phyloP scores from a whole-genome alignment of 2,888 invertebrate genomes.

The Drosophila melanocephala region DNA sequence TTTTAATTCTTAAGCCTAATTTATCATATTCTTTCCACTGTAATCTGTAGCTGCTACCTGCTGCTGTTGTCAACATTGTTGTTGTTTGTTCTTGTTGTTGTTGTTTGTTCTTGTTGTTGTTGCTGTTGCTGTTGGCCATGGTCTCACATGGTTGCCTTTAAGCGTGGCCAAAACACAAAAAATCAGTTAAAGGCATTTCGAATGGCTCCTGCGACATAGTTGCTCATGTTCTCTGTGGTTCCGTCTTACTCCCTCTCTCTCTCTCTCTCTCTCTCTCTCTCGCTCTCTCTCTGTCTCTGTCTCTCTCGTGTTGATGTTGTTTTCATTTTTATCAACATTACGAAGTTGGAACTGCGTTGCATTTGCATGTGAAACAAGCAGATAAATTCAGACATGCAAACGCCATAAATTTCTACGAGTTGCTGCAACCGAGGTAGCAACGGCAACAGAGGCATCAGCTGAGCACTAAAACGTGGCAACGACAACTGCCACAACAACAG shows the following conservation, averaged over 20 bases:
- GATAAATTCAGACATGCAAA: conserved; percentile 80
- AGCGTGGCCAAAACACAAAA: conserved; percentile 25
- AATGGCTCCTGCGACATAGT: conserved; percentile 19
- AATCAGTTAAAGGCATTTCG: conserved; percentile 72
- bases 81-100: not conserved
- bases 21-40: conserved; percentile 14
- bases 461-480: conserved; percentile 37
- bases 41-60: conserved; percentile 32
- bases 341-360: conserved; percentile 63
- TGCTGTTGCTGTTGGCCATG: conserved; percentile 22
- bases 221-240: conserved; percentile 30
- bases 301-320: conserved; percentile 56
- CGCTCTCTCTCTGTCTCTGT: not conserved
- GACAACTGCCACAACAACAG: conserved; percentile 8
- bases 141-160: conserved; percentile 73
- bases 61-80: conserved; percentile 4
- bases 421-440: conserved; percentile 15
- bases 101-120: conserved; percentile 2
- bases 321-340: conserved; percentile 76
- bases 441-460: conserved; percentile 25
- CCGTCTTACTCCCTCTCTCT: not conserved
- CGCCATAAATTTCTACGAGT: conserved; percentile 70
- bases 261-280: not conserved
- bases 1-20: not conserved
- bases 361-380: conserved; percentile 82